These are phyloP conservation scores for Huso huso DNA, from an alignment of 2,797 vertebrate species.

Conservation along the genomic window DNA sequence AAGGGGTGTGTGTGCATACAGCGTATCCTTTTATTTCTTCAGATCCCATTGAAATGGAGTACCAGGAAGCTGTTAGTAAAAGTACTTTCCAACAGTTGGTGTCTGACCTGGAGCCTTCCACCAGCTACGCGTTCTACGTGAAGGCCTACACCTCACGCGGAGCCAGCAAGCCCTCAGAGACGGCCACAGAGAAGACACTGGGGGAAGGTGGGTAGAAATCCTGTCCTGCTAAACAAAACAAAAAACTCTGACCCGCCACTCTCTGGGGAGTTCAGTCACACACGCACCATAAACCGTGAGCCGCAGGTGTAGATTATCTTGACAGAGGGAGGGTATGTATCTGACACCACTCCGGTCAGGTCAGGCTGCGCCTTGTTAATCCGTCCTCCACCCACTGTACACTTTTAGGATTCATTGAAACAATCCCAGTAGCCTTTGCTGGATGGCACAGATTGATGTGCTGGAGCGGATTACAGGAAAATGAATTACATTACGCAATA, in stretches of 20 bases:
- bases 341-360: too few relatives aligned
- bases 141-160: conserved; percentile 94
- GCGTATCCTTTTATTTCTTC: conserved; percentile 15
- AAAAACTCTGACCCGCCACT: conserved; percentile 22
- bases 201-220: conserved; percentile 77
- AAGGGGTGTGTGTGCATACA: not conserved
- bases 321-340: too few relatives aligned
- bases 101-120: conserved; percentile 87
- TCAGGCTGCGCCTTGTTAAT: too few relatives aligned
- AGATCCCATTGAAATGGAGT: conserved; percentile 90
- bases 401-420: too few relatives aligned
- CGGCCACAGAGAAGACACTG: conserved; percentile 71
- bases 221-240: not conserved
- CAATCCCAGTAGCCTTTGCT: too few relatives aligned
- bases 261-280: conserved; percentile 11
- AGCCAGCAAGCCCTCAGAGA: conserved; percentile 83
- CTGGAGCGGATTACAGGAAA: too few relatives aligned
- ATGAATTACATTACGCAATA: too few relatives aligned
- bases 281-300: conserved; percentile 23
- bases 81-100: conserved; percentile 87
- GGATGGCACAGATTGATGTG: too few relatives aligned
- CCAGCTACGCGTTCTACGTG: conserved; percentile 91
- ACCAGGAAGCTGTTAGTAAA: conserved; percentile 95
- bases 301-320: too few relatives aligned
- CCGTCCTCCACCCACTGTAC: too few relatives aligned